A percentile compares a stretch with the other conserved stretches of the same genome.
Conservation (phyloP, 2,797 vertebrate species). For the Urosaurus nigricauda region DNA sequence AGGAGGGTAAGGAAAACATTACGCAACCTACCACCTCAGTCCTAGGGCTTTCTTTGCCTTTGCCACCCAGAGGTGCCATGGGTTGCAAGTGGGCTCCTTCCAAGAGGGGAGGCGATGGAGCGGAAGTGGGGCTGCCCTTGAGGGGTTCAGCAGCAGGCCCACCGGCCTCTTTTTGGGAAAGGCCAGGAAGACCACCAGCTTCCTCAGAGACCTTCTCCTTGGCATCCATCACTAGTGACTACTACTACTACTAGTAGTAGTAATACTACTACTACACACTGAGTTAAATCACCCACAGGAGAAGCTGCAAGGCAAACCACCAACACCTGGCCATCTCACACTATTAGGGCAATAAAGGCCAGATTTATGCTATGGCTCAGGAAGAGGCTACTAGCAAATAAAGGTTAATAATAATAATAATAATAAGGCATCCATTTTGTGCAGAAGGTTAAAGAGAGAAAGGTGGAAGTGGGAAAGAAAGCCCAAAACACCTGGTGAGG, state of each 20-base stretch:
- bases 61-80: background rate
- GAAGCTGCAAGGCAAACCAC: background rate
- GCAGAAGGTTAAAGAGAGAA: background rate
- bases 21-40: conserved; percentile 44
- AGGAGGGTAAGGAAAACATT: background rate
- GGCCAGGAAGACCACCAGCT: background rate
- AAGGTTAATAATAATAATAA: no score
- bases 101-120: background rate
- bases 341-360: background rate
- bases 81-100: background rate
- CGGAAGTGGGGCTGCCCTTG: background rate
- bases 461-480: background rate
- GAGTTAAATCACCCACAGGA: background rate
- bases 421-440: background rate
- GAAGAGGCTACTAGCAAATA: no score
- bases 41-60: background rate
- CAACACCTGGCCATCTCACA: background rate
- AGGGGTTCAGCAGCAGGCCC: background rate
- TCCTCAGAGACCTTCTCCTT: background rate
- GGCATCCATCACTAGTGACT: background rate
- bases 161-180: background rate
- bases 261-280: no score
- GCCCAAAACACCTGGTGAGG: background rate
- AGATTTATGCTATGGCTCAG: background rate
- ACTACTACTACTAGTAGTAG: no score